Percentiles rank a stretch among this genome's conserved stretches.
Evolutionary conservation across 2,113 vertebrate species (phyloP).

Genomic region (Arvicanthis niloticus): DNA sequence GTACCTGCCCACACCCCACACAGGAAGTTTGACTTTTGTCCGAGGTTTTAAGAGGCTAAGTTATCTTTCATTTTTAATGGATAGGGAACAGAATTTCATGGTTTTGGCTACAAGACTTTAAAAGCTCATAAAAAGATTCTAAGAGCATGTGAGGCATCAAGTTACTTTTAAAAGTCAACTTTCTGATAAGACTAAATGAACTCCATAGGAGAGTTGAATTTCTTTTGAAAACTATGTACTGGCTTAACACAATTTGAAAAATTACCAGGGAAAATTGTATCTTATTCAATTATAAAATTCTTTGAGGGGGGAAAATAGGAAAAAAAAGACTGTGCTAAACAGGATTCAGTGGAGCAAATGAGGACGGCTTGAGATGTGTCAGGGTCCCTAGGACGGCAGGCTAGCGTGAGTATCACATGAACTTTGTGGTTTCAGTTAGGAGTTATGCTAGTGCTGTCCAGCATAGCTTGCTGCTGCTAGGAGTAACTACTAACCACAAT

Average conservation of each 20-base stretch:
- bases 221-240: conserved; percentile 13
- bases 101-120: conserved; percentile 42
- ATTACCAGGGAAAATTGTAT: background rate
- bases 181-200: conserved; percentile 53
- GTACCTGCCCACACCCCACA: background rate
- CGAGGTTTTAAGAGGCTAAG: background rate
- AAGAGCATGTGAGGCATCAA: conserved; percentile 30
- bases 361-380: background rate
- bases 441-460: background rate
- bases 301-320: background rate
- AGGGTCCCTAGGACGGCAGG: background rate
- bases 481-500: background rate
- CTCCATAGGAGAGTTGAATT: conserved; percentile 30
- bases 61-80: conserved; percentile 31
- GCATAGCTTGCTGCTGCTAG: background rate
- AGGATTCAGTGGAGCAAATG: background rate
- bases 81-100: conserved; percentile 42
- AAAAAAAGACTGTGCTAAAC: background rate
- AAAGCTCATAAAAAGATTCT: conserved; percentile 52
- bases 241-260: conserved; percentile 40
- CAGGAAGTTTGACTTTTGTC: conserved; percentile 9
- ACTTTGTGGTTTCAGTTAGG: conserved; percentile 18
- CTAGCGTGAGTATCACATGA: background rate
- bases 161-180: conserved; percentile 51
- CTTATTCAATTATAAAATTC: conserved; percentile 35